Base-by-base conservation (phyloP, 2,888 invertebrate species). In the Chloroclystis v-ata region DNA sequence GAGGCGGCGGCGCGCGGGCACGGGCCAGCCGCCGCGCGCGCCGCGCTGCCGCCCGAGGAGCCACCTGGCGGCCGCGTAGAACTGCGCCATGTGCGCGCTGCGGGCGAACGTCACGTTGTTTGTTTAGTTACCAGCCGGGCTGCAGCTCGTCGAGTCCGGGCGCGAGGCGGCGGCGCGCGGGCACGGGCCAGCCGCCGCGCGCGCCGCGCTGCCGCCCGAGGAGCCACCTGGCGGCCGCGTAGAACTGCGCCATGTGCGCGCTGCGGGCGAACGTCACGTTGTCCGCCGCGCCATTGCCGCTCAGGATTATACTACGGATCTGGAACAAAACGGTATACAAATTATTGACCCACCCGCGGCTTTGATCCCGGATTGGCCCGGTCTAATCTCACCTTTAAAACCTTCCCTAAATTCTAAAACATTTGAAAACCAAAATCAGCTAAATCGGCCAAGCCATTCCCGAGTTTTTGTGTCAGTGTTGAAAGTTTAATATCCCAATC, bases 171-270 rank as follows among this genome's bases (percentile, higher is more conserved):
- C 97, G 89, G 47, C 91, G 90, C 37, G 97, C 97, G 41, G 95
- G 95, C 71, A 97, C 96, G 37, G 96, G 91, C 97, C 98, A 99
- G 52, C 98, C 99, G 37, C 99, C 98, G 11, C 92, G 59, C 90
- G 89, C 42, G 89, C 40, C 42, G 89, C 40, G 74, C 71, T 97
- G 94, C 87, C 99, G 99, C 81, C 94, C 91, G 24, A 89, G 87
- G 74, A 99, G 94, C 98, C 98, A 99, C 64, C 95, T 92, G 35
- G 97, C 97, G 8, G 98, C 96, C 77, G 94, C 93, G 71, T 94
- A 94, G 88, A 99, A 98, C 78, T 97, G 95, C 57, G 93, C 92
- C 83, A 94, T 90, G 86, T 99, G 98, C 69, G 95, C 95, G 57
- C 94, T 93, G 0, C 93, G 91, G 10, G 94, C 91, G 43, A 97